phyloP scores from a whole-genome alignment of 2,113 vertebrate genomes.

The Erpornis zantholeuca region DNA sequence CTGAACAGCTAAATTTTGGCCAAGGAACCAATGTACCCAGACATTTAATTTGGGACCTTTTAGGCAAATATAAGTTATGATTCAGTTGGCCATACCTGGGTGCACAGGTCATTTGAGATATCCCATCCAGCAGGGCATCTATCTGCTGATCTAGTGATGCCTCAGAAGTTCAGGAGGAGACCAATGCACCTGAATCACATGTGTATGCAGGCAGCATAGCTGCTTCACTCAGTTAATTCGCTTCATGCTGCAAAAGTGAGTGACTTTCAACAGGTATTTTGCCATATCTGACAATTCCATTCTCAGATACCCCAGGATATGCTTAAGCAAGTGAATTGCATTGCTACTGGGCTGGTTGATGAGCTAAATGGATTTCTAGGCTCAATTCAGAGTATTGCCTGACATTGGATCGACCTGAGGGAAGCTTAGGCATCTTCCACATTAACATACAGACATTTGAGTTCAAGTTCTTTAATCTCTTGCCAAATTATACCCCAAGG shows the following conservation, averaged over 20 bases:
- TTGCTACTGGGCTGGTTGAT: background rate
- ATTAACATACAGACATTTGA: background rate
- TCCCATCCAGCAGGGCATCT: background rate
- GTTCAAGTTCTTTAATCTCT: background rate
- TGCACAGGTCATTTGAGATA: background rate
- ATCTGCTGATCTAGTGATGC: background rate
- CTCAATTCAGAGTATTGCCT: background rate
- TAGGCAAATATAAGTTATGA: background rate
- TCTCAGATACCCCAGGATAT: background rate
- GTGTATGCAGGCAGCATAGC: background rate
- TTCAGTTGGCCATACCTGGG: background rate
- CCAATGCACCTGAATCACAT: background rate
- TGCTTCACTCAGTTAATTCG: background rate
- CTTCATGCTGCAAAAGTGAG: background rate
- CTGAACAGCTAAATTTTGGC: background rate
- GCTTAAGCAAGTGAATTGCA: background rate
- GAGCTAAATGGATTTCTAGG: background rate
- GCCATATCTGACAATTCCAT: background rate
- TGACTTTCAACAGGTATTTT: background rate
- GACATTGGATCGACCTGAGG: background rate
- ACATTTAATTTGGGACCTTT: background rate
- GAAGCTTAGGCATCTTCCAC: background rate
- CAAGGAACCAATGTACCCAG: background rate
- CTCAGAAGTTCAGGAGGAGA: background rate
- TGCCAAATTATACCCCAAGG: background rate